Conservation (phyloP, 1,140 invertebrate genomes). For the Gonatopus flavifemur region DNA sequence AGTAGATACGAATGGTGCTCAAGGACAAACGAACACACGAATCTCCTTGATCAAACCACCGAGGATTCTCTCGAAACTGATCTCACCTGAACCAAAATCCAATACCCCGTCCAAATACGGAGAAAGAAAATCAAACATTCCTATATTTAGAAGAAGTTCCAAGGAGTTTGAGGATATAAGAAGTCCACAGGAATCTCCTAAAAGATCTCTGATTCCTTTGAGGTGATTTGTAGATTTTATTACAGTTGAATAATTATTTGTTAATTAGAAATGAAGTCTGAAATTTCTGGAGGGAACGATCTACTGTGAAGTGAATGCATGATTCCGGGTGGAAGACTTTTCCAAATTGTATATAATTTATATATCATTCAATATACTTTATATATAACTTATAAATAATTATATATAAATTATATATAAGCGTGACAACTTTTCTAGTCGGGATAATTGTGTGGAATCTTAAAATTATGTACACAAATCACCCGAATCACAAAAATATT, state of each 20-base stretch:
- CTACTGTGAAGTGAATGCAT: too few relatives aligned
- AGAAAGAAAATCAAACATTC: constrained; percentile 52
- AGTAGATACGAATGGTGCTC: constrained; percentile 5
- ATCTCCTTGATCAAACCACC: constrained; percentile 43
- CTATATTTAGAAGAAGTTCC: constrained; percentile 48
- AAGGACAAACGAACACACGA: constrained; percentile 13
- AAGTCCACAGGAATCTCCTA: constrained; percentile 49
- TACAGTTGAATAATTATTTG: neutral
- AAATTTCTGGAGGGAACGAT: too few relatives aligned
- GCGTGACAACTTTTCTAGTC: too few relatives aligned
- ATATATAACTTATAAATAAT: neutral
- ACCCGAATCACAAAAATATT: too few relatives aligned
- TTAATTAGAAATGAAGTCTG: too few relatives aligned
- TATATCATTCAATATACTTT: neutral
- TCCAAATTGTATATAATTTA: neutral
- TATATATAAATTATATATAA: neutral
- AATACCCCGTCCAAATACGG: constrained; percentile 37
- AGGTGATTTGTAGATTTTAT: too few relatives aligned
- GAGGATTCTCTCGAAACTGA: constrained; percentile 35
- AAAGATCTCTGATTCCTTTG: constrained; percentile 52
- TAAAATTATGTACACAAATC: too few relatives aligned
- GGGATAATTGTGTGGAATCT: too few relatives aligned
- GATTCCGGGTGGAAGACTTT: too few relatives aligned
- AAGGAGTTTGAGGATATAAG: constrained; percentile 54
- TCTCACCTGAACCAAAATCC: constrained; percentile 35